Evolutionary conservation across 2,113 vertebrate species (phyloP).

Genomic region (Rafetus swinhoei): DNA sequence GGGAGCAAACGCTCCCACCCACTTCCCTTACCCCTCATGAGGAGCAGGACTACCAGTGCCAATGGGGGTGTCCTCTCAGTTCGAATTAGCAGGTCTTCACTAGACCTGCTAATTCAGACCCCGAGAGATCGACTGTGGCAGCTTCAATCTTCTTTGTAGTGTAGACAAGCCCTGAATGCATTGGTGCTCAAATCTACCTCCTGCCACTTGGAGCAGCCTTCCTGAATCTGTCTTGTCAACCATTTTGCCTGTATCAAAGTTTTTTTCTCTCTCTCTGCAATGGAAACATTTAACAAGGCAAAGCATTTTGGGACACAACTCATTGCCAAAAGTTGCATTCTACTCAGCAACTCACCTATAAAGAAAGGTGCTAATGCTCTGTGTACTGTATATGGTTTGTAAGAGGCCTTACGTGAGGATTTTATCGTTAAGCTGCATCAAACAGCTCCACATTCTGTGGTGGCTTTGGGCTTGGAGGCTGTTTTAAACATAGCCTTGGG

Average conservation of each 20-base stretch:
- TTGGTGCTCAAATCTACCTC: no score
- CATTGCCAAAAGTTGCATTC: neutral
- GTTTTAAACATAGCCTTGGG: conserved; percentile 18
- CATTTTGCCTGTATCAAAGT: neutral
- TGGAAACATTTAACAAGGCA: neutral
- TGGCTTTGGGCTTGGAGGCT: conserved; percentile 7
- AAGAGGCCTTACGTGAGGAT: neutral
- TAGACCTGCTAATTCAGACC: no score
- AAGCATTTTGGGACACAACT: neutral
- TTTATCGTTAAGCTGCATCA: conserved; percentile 14
- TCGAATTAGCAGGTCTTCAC: no score
- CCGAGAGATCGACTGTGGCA: no score
- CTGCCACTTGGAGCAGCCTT: neutral
- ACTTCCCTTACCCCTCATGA: no score
- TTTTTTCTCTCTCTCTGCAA: neutral
- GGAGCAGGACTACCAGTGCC: no score
- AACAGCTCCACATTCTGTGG: conserved; percentile 11
- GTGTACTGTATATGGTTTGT: neutral
- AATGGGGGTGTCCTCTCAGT: no score
- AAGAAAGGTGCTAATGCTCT: neutral
- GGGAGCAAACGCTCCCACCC: no score
- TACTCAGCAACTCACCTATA: neutral
- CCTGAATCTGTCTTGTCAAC: neutral
- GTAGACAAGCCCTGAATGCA: no score
- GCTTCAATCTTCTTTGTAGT: no score